Base-by-base conservation (phyloP, 1,140 invertebrate species). In the Ephestia elutella region DNA sequence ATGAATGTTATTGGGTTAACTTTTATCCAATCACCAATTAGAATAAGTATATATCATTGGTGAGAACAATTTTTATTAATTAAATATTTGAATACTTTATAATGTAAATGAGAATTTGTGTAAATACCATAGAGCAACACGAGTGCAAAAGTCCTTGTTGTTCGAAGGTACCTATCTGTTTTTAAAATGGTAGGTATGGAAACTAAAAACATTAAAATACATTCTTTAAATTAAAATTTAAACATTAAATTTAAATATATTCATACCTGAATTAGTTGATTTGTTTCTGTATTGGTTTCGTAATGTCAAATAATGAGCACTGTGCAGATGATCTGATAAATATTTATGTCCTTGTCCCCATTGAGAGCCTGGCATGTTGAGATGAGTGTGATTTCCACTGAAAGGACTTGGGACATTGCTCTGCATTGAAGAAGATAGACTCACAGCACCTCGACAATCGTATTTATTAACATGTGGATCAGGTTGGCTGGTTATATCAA, bases 351-450 rank as follows among this genome's bases (percentile, higher is more conserved):
- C 90, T 72, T 92, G 91, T 2, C 90, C 90, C 91, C 92, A 93
- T 60, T 93, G 91, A 1, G 92, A 93, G 0, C 93, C 93, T 0
- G 93, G 93, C 93, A 95, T 94, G 64, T 93, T 93, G 2, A 94
- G 74, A 71, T 94, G 91, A 13, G 91, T 92, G 20, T 91, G 90
- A 57, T 86, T 89, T 0, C 92, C 90, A 53, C 87, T 89, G 67
- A 91, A 93, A n/a, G 93, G 93, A 54, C 90, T 90, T 0, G 93
- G 93, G 0, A 94, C 93, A 81, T 93, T 94, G 25, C 90, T 94
- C 73, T 95, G 93, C 93, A 94, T 94, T 0, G 90, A 90, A 1
- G 92, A 92, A 62, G 91, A 92, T 1, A 94, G 77, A 78, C 90
- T 94, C 0, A 94, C 89, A 0, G 91, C 89, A 13, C 92, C 92